Evolutionary conservation across 2,113 vertebrate species (phyloP).

Genomic region (Pseudorectes ferrugineus): DNA sequence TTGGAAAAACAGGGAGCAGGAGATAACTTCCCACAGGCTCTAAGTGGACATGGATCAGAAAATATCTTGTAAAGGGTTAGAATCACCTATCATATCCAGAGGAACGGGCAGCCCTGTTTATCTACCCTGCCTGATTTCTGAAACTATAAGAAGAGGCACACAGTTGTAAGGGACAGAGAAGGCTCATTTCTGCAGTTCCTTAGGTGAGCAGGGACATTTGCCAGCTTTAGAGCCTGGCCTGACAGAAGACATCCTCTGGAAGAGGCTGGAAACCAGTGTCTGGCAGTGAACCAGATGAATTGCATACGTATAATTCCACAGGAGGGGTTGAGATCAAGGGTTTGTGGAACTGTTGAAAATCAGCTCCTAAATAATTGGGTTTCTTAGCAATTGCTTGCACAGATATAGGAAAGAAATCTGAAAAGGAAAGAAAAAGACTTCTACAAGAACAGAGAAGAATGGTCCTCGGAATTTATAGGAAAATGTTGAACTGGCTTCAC

Average conservation of each 20-base stretch:
- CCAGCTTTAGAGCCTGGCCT: not conserved
- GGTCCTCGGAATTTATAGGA: not conserved
- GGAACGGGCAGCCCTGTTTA: not conserved
- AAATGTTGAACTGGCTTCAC: not conserved
- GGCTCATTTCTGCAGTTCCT: not conserved
- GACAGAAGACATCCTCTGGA: not conserved
- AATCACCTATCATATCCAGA: not conserved
- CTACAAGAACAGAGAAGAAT: not conserved
- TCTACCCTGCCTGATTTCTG: not conserved
- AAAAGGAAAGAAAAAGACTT: not conserved
- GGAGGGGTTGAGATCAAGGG: not conserved
- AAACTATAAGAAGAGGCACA: not conserved
- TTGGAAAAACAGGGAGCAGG: not conserved
- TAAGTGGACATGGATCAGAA: not conserved
- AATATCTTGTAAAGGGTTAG: not conserved
- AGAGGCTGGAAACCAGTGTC: not conserved
- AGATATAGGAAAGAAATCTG: not conserved
- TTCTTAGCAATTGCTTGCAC: not conserved
- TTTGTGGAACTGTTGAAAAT: not conserved
- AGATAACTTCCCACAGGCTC: not conserved
- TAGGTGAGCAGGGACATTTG: accelerated
- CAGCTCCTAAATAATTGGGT: accelerated
- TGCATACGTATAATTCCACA: not conserved
- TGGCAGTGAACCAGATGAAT: not conserved
- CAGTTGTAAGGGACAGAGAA: not conserved